These are phyloP conservation scores for Tor tambroides DNA, from an alignment of 2,113 vertebrate species.

Conservation along the genomic window DNA sequence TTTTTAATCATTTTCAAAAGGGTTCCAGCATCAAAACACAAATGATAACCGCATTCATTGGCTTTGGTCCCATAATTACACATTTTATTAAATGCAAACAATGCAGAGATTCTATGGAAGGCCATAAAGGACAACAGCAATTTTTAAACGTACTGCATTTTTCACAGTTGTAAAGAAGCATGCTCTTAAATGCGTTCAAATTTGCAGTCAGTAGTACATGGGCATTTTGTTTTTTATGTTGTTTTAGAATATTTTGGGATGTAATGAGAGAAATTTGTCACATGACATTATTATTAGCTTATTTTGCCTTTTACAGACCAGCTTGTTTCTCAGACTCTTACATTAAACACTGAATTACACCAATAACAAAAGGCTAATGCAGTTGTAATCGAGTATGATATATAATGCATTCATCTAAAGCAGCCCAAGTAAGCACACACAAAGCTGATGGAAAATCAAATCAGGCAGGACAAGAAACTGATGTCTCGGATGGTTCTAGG, in stretches of 20 bases:
- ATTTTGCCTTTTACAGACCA: neutral
- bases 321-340: constrained; percentile 9
- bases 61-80: constrained; percentile 78
- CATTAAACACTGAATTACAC: neutral
- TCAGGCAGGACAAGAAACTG: constrained; percentile 52
- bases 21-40: constrained; percentile 17
- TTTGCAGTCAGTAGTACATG: constrained; percentile 54
- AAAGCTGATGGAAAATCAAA: constrained; percentile 55
- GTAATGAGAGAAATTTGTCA: neutral
- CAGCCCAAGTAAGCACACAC: neutral
- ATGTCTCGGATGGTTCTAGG: constrained; percentile 66
- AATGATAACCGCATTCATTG: neutral
- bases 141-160: constrained; percentile 55
- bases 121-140: constrained; percentile 35
- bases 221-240: constrained; percentile 45
- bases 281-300: neutral
- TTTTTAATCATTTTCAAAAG: neutral
- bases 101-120: constrained; percentile 50
- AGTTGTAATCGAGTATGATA: neutral
- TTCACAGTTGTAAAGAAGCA: constrained; percentile 72
- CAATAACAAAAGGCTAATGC: neutral
- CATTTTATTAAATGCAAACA: constrained; percentile 82
- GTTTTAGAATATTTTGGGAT: neutral
- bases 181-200: constrained; percentile 73
- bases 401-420: constrained; percentile 11